A percentile compares a stretch with the other conserved stretches of the same genome.
phyloP scores from a whole-genome alignment of 2,113 vertebrate genomes.

The Delphinapterus leucas region DNA sequence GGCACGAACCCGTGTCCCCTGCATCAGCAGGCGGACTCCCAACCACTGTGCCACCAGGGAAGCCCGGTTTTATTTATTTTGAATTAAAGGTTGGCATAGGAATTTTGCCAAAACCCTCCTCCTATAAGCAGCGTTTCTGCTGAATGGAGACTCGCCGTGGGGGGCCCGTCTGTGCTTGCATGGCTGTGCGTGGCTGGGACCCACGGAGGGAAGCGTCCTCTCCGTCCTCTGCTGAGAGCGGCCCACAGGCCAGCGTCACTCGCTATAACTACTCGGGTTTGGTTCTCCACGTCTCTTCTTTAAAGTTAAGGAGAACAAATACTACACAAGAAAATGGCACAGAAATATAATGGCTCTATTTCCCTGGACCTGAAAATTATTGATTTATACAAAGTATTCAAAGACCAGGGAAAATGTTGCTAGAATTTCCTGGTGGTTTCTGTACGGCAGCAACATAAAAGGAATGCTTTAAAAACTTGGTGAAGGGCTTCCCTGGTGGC shows the following conservation, averaged over 20 bases:
- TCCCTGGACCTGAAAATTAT: neutral
- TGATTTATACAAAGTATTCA: accelerated
- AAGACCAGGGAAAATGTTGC: accelerated
- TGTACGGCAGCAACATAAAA: neutral
- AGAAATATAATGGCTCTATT: neutral
- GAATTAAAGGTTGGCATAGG: neutral
- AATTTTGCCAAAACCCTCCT: neutral
- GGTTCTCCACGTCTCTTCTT: accelerated
- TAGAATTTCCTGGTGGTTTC: neutral
- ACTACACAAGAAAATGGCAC: neutral
- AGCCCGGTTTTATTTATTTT: neutral
- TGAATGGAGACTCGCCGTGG: accelerated
- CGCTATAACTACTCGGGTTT: accelerated
- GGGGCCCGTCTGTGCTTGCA: neutral
- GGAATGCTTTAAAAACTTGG: neutral
- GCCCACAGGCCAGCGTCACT: accelerated
- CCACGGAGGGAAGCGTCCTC: neutral
- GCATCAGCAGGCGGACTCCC: no score
- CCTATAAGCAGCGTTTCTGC: neutral
- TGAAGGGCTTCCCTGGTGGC: no score
- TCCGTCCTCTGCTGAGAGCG: accelerated
- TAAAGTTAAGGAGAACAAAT: neutral
- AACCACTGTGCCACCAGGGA: no score
- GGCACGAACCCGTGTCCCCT: no score
- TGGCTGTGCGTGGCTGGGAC: neutral